A percentile compares a stretch with the other conserved stretches of the same genome.
Conservation (phyloP, 2,888 invertebrate genomes). For the Drosophila affinis region DNA sequence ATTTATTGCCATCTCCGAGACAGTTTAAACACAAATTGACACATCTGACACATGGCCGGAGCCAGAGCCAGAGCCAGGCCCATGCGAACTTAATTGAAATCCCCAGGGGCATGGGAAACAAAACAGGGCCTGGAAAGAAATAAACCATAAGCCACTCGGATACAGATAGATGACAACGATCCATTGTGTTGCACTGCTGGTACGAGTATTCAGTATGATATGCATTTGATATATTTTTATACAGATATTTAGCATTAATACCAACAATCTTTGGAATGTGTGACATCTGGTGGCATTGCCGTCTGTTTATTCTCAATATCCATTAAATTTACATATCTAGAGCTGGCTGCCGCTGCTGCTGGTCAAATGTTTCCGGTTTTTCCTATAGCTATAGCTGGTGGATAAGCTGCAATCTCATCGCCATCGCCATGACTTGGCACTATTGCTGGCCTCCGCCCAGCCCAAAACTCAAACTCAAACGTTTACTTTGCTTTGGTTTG, state of each 20-base stretch:
- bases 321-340: slow-evolving; percentile 29
- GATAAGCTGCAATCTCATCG: slow-evolving; percentile 31
- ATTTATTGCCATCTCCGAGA: slow-evolving; percentile 20
- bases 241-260: not conserved
- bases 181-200: slow-evolving; percentile 7
- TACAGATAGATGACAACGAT: slow-evolving; percentile 14
- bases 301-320: slow-evolving; percentile 19
- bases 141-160: not conserved
- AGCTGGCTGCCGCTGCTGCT: slow-evolving; percentile 1
- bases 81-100: slow-evolving; percentile 46
- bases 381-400: too few relatives aligned
- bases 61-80: slow-evolving; percentile 34
- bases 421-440: slow-evolving; percentile 42
- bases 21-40: slow-evolving; percentile 26
- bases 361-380: slow-evolving; percentile 35
- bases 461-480: not conserved
- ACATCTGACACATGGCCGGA: slow-evolving; percentile 20
- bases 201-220: slow-evolving; percentile 2
- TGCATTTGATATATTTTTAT: not conserved
- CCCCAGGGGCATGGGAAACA: slow-evolving; percentile 50
- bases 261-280: slow-evolving; percentile 6
- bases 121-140: not conserved
- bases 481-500: not conserved
- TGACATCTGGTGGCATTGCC: slow-evolving; percentile 19
- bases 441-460: slow-evolving; percentile 33